Evolutionary conservation across 1,140 invertebrate species (phyloP).

Genomic region (Drosophila kikkawai): DNA sequence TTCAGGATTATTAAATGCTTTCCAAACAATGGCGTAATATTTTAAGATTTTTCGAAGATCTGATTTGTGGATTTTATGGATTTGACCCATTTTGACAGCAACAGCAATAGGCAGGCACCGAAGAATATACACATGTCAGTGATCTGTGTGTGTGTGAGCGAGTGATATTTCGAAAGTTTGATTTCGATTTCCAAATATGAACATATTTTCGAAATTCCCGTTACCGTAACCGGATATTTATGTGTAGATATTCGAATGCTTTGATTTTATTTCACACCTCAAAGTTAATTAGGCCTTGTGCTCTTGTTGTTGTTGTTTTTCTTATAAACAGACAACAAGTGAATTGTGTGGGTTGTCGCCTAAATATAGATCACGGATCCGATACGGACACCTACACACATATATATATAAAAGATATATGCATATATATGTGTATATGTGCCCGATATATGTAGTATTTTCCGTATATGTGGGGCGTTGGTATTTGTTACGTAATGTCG

Average conservation of each 20-base stretch:
- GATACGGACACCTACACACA: conserved; percentile 37
- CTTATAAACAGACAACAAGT: conserved; percentile 75
- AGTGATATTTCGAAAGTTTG: conserved; percentile 32
- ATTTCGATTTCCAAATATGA: conserved; percentile 65
- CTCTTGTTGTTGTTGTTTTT: conserved; percentile 46
- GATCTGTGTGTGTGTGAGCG: conserved; percentile 31
- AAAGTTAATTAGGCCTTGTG: conserved; percentile 65
- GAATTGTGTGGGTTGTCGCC: conserved; percentile 79
- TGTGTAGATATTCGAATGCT: conserved; percentile 26
- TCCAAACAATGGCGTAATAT: conserved; percentile 1
- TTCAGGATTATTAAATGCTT: conserved; percentile 15
- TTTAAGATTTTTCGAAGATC: conserved; percentile 46
- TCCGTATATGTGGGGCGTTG: conserved; percentile 69
- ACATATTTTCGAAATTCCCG: conserved; percentile 58
- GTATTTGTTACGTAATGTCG: conserved; percentile 73
- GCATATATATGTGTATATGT: conserved; percentile 20
- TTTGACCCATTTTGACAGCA: conserved; percentile 68
- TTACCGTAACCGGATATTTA: conserved; percentile 77
- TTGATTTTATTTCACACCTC: conserved; percentile 56
- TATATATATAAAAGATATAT: conserved; percentile 17
- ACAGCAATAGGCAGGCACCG: conserved; percentile 33
- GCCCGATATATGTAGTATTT: conserved; percentile 13
- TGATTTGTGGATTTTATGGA: conserved; percentile 28
- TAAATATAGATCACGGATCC: conserved; percentile 79
- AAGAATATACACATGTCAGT: conserved; percentile 1